A percentile compares a stretch with the other conserved stretches of the same genome.
These are phyloP conservation scores for Caerostris darwini DNA, from an alignment of 1,140 invertebrate genomes.

Conservation along the genomic window DNA sequence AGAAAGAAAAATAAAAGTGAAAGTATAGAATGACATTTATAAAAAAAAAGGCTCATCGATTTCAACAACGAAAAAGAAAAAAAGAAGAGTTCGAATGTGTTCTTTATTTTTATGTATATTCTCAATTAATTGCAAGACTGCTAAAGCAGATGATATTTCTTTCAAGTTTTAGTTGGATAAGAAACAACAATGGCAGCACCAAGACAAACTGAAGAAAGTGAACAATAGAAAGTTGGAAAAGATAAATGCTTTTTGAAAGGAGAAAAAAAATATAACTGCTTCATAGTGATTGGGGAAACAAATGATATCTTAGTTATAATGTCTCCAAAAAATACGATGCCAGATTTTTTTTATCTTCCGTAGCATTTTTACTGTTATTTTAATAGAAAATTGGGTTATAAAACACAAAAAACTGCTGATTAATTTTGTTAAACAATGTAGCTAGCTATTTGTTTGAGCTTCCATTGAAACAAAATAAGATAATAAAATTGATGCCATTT, in stretches of 20 bases:
- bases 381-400: background rate
- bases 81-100: background rate
- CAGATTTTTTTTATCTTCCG: background rate
- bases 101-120: background rate
- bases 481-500: background rate
- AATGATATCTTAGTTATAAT: background rate
- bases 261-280: background rate
- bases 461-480: no score
- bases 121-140: background rate
- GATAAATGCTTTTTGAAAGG: background rate
- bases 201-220: background rate
- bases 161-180: background rate
- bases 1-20: background rate
- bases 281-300: background rate
- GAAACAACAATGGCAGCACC: background rate
- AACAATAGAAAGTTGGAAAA: background rate
- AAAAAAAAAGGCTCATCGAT: background rate
- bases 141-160: background rate
- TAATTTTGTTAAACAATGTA: background rate
- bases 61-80: background rate
- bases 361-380: background rate
- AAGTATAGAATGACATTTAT: background rate
- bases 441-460: background rate
- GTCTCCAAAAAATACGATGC: background rate
- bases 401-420: background rate